Evolutionary conservation across 2,888 invertebrate genomes (phyloP).

Genomic region (Elegia similella): DNA sequence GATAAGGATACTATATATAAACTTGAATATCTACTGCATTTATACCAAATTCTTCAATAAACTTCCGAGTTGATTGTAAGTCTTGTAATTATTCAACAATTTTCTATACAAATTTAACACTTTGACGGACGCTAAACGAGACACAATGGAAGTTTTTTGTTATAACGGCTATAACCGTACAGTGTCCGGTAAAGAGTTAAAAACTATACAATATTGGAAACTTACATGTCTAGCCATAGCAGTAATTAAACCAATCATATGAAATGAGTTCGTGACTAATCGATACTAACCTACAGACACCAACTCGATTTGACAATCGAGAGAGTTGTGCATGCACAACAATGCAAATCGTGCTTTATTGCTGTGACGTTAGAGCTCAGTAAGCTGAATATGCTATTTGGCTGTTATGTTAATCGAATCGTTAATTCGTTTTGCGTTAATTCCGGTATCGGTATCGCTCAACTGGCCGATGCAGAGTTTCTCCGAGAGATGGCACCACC

Average conservation of each 20-base stretch:
- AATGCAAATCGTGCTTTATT: slow-evolving; percentile 27
- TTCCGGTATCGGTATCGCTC: slow-evolving; percentile 48
- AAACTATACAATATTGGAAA: neutral
- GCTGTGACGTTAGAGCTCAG: slow-evolving; percentile 23
- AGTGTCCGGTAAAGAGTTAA: too few relatives aligned
- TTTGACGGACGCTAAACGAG: too few relatives aligned
- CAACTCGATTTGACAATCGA: slow-evolving; percentile 45
- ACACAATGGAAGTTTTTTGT: too few relatives aligned
- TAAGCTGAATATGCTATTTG: slow-evolving; percentile 36
- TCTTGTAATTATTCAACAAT: too few relatives aligned
- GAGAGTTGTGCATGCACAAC: slow-evolving; percentile 24
- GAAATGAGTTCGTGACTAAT: slow-evolving; percentile 45
- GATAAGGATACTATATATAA: too few relatives aligned
- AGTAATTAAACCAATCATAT: slow-evolving; percentile 29
- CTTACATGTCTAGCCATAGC: neutral
- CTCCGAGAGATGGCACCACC: slow-evolving; percentile 50
- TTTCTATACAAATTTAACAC: too few relatives aligned
- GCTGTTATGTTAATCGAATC: slow-evolving; percentile 37
- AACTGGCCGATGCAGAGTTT: slow-evolving; percentile 31
- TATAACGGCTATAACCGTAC: too few relatives aligned
- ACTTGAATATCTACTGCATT: too few relatives aligned
- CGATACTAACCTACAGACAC: slow-evolving; percentile 38
- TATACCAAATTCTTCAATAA: too few relatives aligned
- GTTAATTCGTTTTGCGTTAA: slow-evolving; percentile 44
- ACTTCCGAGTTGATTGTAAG: too few relatives aligned